These are phyloP conservation scores for Palythoa grandis DNA, from an alignment of 92 coral and sea anemone species.

Conservation along the genomic window DNA sequence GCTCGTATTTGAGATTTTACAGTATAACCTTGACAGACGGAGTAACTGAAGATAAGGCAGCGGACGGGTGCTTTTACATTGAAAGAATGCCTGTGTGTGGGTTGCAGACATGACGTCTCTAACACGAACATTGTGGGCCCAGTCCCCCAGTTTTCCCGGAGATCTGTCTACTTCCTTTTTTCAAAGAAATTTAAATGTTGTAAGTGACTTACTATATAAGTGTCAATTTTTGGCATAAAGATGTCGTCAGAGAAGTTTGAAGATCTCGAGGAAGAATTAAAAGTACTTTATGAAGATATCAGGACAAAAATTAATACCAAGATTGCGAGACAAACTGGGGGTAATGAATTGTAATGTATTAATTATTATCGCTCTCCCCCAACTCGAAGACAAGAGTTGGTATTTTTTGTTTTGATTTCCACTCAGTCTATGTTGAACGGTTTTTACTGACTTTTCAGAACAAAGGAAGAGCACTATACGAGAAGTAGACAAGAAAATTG, in stretches of 20 bases:
- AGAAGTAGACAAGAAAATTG: conserved; percentile 95
- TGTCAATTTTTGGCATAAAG: conserved; percentile 15
- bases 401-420: background rate
- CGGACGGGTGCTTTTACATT: no score
- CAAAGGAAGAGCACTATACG: conserved; percentile 84
- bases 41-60: no score
- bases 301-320: conserved; percentile 69
- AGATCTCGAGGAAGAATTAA: conserved; percentile 92
- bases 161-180: background rate
- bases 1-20: no score
- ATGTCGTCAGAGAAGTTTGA: conserved; percentile 97
- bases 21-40: no score
- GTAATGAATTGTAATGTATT: conserved; percentile 34
- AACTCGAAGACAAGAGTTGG: background rate
- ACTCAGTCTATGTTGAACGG: background rate
- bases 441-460: conserved; percentile 58
- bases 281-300: conserved; percentile 74
- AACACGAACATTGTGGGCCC: background rate
- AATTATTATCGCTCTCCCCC: background rate
- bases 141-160: background rate
- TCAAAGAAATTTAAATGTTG: background rate
- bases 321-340: conserved; percentile 89
- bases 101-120: conserved; percentile 1
- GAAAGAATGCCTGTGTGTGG: background rate
- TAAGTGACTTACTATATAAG: background rate